These are phyloP conservation scores for Vulpes lagopus DNA, from an alignment of 2,113 vertebrate species.

Conservation along the genomic window DNA sequence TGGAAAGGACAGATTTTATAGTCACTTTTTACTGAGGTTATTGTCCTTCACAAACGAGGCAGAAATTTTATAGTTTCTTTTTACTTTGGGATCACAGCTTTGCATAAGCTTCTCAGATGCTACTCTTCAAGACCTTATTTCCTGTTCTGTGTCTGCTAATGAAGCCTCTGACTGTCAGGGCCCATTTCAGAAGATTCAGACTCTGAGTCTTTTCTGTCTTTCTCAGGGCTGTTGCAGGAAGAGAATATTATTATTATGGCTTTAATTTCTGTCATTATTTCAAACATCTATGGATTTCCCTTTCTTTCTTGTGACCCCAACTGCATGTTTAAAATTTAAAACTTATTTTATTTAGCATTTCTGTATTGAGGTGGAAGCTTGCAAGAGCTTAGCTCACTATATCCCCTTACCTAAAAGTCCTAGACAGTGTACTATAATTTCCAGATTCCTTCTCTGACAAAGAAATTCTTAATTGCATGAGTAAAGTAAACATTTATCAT, in stretches of 20 bases:
- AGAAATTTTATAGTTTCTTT: not conserved
- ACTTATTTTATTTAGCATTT: not conserved
- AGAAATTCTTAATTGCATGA: not conserved
- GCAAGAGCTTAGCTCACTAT: not conserved
- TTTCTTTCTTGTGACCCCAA: not conserved
- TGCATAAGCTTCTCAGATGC: not conserved
- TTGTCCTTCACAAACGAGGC: not conserved
- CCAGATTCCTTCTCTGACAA: not conserved
- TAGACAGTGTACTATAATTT: not conserved
- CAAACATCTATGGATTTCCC: not conserved
- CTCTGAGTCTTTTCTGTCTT: rapidly evolving
- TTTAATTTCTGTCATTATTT: not conserved
- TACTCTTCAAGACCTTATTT: rapidly evolving
- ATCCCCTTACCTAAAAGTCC: not conserved
- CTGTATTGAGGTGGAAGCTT: not conserved
- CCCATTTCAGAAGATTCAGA: not conserved
- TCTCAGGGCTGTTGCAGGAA: not conserved
- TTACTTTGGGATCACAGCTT: not conserved
- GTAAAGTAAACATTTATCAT: not conserved
- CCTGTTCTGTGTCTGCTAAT: not conserved
- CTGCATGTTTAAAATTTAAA: not conserved
- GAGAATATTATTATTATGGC: not conserved
- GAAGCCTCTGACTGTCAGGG: too few species aligned
- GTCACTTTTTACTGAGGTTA: not conserved
- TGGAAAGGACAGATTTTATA: not conserved